A percentile compares a stretch with the other conserved stretches of the same genome.
phyloP scores from a whole-genome alignment of 2,113 vertebrate species.

The Elephas maximus region DNA sequence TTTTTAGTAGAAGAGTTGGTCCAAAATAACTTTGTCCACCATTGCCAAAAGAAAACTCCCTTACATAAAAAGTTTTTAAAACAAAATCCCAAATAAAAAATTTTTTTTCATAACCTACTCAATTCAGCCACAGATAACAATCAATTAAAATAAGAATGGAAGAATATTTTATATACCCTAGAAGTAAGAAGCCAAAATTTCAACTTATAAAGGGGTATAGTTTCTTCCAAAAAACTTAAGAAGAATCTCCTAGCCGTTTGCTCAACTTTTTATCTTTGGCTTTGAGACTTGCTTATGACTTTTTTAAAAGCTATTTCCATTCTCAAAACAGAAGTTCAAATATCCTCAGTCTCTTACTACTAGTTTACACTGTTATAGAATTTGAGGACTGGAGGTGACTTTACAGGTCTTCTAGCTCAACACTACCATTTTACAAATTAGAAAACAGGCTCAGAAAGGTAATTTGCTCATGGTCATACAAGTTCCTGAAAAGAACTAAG shows the following conservation, averaged over 20 bases:
- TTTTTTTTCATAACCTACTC: background rate
- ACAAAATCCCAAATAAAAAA: conserved; percentile 9
- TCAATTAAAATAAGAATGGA: conserved; percentile 26
- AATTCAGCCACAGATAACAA: background rate
- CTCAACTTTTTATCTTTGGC: background rate
- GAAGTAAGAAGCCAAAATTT: conserved; percentile 6
- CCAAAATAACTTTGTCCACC: background rate
- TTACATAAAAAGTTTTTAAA: background rate
- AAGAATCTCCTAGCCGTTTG: background rate
- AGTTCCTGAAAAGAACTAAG: background rate
- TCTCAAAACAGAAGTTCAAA: background rate
- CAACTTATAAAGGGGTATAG: background rate
- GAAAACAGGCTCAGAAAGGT: no score
- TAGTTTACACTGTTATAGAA: conserved; percentile 37
- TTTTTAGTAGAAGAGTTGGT: background rate
- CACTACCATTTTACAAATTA: no score
- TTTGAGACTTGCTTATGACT: background rate
- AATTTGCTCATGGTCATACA: background rate
- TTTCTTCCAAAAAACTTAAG: background rate
- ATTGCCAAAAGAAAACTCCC: background rate
- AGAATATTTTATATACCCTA: background rate
- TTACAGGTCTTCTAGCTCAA: no score
- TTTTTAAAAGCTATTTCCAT: conserved; percentile 14
- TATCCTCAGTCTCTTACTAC: background rate
- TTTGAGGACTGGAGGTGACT: background rate